A percentile compares a stretch with the other conserved stretches of the same genome.
phyloP scores from a whole-genome alignment of 2,888 invertebrate genomes.

The Hanleya hanleyi region DNA sequence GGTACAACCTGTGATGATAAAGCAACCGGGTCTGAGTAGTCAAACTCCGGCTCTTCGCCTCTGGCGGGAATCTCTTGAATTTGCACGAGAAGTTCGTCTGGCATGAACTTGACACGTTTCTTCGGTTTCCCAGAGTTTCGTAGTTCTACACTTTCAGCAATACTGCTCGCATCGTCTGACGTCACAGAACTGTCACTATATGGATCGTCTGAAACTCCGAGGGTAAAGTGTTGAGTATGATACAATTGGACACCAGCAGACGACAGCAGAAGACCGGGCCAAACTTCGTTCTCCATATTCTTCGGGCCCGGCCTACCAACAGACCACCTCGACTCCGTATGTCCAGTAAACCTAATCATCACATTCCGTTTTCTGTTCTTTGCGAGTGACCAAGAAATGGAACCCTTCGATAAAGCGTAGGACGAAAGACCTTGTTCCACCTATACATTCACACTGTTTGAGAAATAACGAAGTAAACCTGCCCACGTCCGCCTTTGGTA shows the following conservation, averaged over 20 bases:
- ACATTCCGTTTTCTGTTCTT: too few species aligned
- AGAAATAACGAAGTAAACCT: too few species aligned
- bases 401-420: too few species aligned
- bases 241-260: not conserved
- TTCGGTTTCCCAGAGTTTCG: constrained; percentile 10
- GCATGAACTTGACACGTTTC: constrained; percentile 31
- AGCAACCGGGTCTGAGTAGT: too few species aligned
- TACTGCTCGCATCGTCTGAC: not conserved
- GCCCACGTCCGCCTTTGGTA: too few species aligned
- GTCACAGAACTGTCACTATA: not conserved
- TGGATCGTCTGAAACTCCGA: not conserved
- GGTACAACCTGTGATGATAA: too few species aligned
- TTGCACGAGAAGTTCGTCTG: constrained; percentile 30
- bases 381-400: too few species aligned
- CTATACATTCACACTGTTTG: too few species aligned
- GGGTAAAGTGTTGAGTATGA: not conserved
- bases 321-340: too few species aligned
- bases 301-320: too few species aligned
- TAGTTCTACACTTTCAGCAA: not conserved
- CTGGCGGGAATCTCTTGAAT: constrained; percentile 34
- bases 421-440: too few species aligned
- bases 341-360: too few species aligned
- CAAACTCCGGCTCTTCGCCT: constrained; percentile 8
- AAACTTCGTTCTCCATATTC: not conserved
- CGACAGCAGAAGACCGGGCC: not conserved